These are phyloP conservation scores for Cherax destructor DNA, from an alignment of 1,140 invertebrate species.

Conservation along the genomic window DNA sequence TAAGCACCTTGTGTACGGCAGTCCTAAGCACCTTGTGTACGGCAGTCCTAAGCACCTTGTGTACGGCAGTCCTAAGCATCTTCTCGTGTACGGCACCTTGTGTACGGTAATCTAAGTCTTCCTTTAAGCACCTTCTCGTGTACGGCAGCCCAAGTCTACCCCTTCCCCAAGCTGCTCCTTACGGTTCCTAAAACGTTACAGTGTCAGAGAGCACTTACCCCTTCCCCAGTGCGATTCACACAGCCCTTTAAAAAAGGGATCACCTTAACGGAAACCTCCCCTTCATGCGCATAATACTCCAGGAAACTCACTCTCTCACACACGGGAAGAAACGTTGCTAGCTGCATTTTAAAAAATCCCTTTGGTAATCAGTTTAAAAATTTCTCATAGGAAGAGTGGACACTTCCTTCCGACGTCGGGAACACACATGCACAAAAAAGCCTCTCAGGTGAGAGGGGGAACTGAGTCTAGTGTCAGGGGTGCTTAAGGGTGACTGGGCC, in stretches of 20 bases:
- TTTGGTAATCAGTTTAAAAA: slow-evolving; percentile 62
- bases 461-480: slow-evolving; percentile 1
- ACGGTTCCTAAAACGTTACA: slow-evolving; percentile 30
- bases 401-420: slow-evolving; percentile 56
- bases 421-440: slow-evolving; percentile 15
- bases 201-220: slow-evolving; percentile 32
- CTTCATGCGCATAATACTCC: slow-evolving; percentile 23
- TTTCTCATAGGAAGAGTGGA: slow-evolving; percentile 58
- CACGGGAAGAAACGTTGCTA: neutral
- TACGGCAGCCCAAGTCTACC: neutral
- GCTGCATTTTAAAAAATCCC: slow-evolving; percentile 55
- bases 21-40: no score
- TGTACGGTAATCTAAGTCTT: no score
- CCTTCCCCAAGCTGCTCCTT: neutral
- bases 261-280: slow-evolving; percentile 50
- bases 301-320: neutral
- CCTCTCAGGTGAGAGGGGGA: neutral
- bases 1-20: no score
- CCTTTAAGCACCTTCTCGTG: no score
- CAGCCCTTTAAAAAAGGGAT: slow-evolving; percentile 44
- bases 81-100: no score
- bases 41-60: no score
- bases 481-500: slow-evolving; percentile 9
- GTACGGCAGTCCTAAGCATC: no score
- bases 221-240: slow-evolving; percentile 16